Base-by-base conservation (phyloP, 2,888 invertebrate species). In the Sesamia inferens region DNA sequence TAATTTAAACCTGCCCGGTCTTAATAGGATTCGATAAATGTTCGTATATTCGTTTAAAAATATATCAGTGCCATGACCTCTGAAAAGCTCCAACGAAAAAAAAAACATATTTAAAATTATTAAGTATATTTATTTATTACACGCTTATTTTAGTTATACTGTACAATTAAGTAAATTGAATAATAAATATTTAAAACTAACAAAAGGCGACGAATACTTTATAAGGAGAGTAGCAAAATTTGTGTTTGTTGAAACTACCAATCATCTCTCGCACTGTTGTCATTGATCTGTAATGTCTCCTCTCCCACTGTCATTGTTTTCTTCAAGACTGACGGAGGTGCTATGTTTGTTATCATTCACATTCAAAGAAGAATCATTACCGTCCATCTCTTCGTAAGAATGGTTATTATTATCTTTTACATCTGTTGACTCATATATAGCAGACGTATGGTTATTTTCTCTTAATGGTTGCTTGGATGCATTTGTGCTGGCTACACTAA, bases 81-180 rank as follows among this genome's bases (percentile, higher is more conserved):
- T 51, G 6, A 77, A 83, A 80, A 73, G 74, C 71, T 85, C 76
- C 80, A 87, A 85, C 82, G 82, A 82, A 80, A 78, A 81, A 78
- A 81, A 82, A 83, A 84, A 85, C 76, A 80, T 78, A 83, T 83
- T 87, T 85, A 82, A 87, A 85, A 79, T 69, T 78, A 31, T 77
- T 63, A 68, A 72, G 63, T 71, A 76, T 65, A 83, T 71, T 77
- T 84, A 76, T 84, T 87, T 85, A 84, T 81, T 82, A 81, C 73
- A 80, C 82, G 85, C 87, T 85, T 85, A 76, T 64, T 81, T 63
- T 79, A 82, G 74, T 73, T 68, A 58, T 61, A 81, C 70, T 68
- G 39, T 76, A 71, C 24, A 51, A 75, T 78, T 85, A 86, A 86
- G 83, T 73, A 75, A 86, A 80, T 79, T 69, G 82, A 77, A 71